Conservation (phyloP, 2,113 vertebrate species). For the Aramus guarauna region DNA sequence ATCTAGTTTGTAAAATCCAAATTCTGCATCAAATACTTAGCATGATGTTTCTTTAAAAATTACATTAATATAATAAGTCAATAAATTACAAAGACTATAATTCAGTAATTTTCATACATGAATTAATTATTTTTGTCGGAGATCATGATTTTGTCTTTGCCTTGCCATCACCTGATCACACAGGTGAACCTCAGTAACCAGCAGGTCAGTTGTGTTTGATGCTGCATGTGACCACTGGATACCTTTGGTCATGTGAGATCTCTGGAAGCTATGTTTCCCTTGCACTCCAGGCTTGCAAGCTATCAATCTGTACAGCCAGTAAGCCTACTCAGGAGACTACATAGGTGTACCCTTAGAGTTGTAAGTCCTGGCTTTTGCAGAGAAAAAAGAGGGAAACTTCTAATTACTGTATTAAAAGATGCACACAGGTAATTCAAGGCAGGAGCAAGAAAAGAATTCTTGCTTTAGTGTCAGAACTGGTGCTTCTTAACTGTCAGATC, state of each 20-base stretch:
- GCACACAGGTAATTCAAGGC: not conserved
- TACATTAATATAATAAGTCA: not conserved
- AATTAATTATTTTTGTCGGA: not conserved
- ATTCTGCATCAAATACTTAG: not conserved
- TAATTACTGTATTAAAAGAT: not conserved
- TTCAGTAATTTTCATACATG: not conserved
- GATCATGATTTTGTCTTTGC: not conserved
- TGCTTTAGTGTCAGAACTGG: not conserved
- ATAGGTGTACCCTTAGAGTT: not conserved
- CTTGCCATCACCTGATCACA: not conserved
- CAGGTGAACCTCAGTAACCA: not conserved
- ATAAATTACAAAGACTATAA: not conserved
- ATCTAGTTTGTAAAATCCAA: not conserved
- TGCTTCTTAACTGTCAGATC: not conserved
- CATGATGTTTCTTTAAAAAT: not conserved
- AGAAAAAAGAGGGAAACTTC: not conserved
- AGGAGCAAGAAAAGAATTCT: not conserved
- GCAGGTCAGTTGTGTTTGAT: not conserved
- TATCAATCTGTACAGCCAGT: not conserved
- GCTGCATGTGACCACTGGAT: not conserved
- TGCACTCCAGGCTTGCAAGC: not conserved
- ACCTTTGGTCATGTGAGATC: no score
- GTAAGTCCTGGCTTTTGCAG: not conserved
- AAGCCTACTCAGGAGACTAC: not conserved
- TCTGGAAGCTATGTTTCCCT: not conserved